Evolutionary conservation across 2,113 vertebrate species (phyloP).

Genomic region (Phocoena sinus): DNA sequence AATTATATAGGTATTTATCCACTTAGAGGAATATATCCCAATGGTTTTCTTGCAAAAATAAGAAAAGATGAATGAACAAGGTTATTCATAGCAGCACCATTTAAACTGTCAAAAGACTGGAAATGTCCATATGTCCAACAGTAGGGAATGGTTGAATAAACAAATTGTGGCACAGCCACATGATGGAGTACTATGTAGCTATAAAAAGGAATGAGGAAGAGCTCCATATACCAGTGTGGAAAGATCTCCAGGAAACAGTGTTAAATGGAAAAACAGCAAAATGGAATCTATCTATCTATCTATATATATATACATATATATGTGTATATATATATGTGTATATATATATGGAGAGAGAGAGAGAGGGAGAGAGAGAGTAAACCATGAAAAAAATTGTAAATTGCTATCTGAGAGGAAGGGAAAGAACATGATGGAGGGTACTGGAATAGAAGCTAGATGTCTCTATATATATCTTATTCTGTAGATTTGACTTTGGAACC

Average conservation of each 20-base stretch:
- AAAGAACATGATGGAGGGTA: neutral
- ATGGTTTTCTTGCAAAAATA: neutral
- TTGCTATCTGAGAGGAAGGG: neutral
- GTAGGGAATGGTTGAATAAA: neutral
- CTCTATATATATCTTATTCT: neutral
- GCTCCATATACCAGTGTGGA: neutral
- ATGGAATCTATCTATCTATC: neutral
- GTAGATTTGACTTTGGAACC: neutral
- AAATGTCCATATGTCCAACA: neutral
- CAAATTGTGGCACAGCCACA: neutral
- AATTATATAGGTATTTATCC: neutral
- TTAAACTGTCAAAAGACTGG: neutral
- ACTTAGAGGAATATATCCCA: neutral
- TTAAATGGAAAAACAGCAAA: neutral
- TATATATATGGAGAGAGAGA: neutral
- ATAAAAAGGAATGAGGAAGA: neutral
- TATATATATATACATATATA: neutral
- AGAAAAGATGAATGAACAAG: neutral
- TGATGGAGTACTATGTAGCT: neutral
- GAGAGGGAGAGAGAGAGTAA: neutral
- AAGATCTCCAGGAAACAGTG: neutral
- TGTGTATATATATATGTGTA: neutral
- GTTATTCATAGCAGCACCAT: neutral
- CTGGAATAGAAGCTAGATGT: neutral
- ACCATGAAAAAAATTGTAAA: neutral